phyloP scores from a whole-genome alignment of 2,113 vertebrate species.

The Ivindomyrus marchei region DNA sequence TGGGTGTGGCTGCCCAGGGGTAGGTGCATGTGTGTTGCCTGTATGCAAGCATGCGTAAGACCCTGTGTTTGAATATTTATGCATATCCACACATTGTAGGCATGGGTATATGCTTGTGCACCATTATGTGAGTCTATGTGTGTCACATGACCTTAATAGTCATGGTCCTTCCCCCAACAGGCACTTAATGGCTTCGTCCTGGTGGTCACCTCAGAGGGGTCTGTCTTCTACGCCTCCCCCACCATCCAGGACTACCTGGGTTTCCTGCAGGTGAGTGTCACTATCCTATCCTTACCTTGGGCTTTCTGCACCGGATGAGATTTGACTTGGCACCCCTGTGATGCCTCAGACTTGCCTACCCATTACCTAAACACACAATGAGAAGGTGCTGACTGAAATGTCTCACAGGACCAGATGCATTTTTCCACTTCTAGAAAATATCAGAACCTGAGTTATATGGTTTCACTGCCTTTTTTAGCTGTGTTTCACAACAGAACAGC shows the following conservation, averaged over 20 bases:
- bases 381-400: background rate
- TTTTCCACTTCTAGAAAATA: background rate
- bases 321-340: background rate
- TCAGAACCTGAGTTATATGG: background rate
- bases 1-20: background rate
- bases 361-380: background rate
- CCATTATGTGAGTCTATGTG: background rate
- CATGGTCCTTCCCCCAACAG: constrained; percentile 17
- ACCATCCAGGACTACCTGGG: constrained; percentile 45
- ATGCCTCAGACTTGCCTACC: background rate
- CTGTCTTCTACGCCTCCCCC: constrained; percentile 40
- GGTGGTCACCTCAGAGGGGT: constrained; percentile 37
- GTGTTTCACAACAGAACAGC: background rate
- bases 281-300: background rate
- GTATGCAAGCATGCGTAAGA: background rate
- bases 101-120: background rate
- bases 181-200: constrained; percentile 44
- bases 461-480: background rate
- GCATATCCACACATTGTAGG: background rate
- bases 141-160: background rate
- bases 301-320: background rate
- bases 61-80: background rate
- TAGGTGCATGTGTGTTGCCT: background rate
- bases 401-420: background rate
- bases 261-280: constrained; percentile 39